These are phyloP conservation scores for Poecilobothrus nobilitatus DNA, from an alignment of 2,888 invertebrate genomes.

Conservation along the genomic window DNA sequence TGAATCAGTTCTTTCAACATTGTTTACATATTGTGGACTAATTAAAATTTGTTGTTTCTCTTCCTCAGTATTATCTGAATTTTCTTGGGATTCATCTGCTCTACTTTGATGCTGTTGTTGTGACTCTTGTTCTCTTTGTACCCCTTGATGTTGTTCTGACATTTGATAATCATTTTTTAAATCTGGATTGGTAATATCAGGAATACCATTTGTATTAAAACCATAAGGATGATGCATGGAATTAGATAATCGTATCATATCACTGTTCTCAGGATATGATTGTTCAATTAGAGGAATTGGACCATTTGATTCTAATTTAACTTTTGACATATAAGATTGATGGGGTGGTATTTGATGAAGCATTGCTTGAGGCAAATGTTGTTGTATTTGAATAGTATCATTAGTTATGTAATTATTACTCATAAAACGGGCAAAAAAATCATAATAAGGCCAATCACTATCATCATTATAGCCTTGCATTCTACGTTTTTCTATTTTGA, in stretches of 20 bases:
- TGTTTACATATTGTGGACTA: not conserved
- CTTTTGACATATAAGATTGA: not conserved
- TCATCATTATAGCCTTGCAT: not conserved
- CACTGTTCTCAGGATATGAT: not conserved
- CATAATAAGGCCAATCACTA: not conserved
- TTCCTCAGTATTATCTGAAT: not conserved
- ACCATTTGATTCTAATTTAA: not conserved
- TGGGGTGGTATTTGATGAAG: not conserved
- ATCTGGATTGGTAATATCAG: not conserved
- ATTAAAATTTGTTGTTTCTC: not conserved
- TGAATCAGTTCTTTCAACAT: slow-evolving; percentile 4
- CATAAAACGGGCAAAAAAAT: not conserved
- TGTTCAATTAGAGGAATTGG: not conserved
- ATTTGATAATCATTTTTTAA: not conserved
- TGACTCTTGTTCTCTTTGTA: not conserved
- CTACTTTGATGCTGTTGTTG: not conserved
- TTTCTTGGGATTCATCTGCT: not conserved
- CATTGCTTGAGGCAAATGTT: not conserved
- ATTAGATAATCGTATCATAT: not conserved
- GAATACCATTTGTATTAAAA: not conserved
- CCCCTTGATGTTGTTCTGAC: not conserved
- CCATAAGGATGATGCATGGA: not conserved
- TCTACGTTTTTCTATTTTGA: not conserved
- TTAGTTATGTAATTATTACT: not conserved
- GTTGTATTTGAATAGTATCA: not conserved